Evolutionary conservation across 2,888 invertebrate species (phyloP), one percentile per base, ranked within the genome.

Genomic region (Epiblema foenella): DNA sequence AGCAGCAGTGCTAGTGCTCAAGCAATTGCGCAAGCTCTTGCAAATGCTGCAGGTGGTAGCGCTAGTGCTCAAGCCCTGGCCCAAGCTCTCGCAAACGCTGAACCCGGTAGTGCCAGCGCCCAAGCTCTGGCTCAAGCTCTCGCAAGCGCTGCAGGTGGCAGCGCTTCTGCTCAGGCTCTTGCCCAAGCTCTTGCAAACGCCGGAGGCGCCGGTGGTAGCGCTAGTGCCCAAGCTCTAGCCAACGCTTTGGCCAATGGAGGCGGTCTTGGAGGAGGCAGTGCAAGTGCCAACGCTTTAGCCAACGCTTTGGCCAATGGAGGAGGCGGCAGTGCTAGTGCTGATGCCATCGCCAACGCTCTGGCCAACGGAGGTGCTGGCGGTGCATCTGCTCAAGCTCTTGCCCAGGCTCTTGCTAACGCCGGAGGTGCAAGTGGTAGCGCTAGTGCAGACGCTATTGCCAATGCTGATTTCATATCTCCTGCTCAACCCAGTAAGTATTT

Each of bases 121-220:
- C 15, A 46, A n/a, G 42, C 42, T n/a, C 15, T 46, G 4, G 46
- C 46, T 1, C 8, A 46, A 46, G 46, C 46, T 0, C 46, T 46
- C 8, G 46, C 46, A 46, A 46, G 8, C n/a, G 46, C 46, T 46
- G 46, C n/a, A n/a, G 46, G 46, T 8, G 46, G 46, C 1, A 46
- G 46, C 8, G 46, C 46, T 46, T n/a, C n/a, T 8, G 46, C 46
- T n/a, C 46, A 46, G 12, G 69, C 69, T 12, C 2, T 42, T 0
- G 69, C 69, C n/a, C 18, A 69, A 15, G 69, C 63, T 39, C 15
- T 54, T 8, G 46, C 60, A 3, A 60, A 46, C 20, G 7, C n/a
- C n/a, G 60, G 51, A 58, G 58, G 62, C 3, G 4, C 15, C 11
- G 51, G 63, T 3, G 52, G 63, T 17, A n/a, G 29, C 33, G 56